Evolutionary conservation across 2,797 vertebrate genomes (phyloP).

Genomic region (Lates japonicus): DNA sequence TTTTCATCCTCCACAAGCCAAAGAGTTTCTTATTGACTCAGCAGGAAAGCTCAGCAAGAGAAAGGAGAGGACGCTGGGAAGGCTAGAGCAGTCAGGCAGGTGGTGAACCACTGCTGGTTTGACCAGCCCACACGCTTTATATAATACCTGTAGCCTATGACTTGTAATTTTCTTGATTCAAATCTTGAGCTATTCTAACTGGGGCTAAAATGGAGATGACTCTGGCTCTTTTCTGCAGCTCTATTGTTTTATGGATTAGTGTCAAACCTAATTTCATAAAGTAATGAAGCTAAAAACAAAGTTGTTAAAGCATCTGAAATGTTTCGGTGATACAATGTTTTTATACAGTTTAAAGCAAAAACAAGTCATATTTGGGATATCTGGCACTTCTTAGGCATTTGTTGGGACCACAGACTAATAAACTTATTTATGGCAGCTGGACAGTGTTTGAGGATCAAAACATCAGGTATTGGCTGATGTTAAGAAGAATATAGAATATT

Average conservation of each 20-base stretch:
- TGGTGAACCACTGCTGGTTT: constrained; percentile 28
- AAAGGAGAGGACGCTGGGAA: constrained; percentile 15
- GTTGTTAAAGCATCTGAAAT: too few relatives aligned
- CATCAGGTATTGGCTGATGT: not conserved
- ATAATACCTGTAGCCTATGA: constrained; percentile 8
- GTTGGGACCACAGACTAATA: not conserved
- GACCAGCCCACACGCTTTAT: not conserved
- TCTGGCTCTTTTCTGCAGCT: not conserved
- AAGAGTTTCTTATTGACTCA: constrained; percentile 56
- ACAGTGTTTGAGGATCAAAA: not conserved
- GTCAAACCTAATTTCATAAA: not conserved
- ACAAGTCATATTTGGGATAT: too few relatives aligned
- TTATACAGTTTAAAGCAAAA: too few relatives aligned
- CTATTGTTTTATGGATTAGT: not conserved
- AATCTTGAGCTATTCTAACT: not conserved
- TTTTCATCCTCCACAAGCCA: constrained; percentile 48
- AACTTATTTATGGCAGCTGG: not conserved
- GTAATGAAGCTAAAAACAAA: too few relatives aligned
- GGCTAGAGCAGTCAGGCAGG: constrained; percentile 13
- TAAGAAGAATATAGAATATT: not conserved
- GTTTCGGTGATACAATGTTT: too few relatives aligned
- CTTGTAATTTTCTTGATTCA: constrained; percentile 18
- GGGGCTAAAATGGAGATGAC: not conserved
- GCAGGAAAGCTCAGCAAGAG: constrained; percentile 35
- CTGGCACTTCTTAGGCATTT: not conserved